Percentiles rank a stretch among this genome's conserved stretches.
phyloP scores from a whole-genome alignment of 2,888 invertebrate species.

The Yponomeuta evonymella region DNA sequence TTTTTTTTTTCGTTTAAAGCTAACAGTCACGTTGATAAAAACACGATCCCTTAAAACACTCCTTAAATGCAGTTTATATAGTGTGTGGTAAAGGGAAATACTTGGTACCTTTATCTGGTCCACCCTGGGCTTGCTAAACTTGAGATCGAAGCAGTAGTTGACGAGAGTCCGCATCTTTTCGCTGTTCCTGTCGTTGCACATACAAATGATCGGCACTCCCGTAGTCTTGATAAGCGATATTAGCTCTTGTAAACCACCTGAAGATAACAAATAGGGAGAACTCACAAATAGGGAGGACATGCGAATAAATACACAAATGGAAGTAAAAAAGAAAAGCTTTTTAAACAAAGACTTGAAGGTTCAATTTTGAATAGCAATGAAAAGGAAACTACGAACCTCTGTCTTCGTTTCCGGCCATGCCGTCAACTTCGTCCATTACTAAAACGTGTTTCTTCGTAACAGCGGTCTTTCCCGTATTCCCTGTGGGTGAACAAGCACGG shows the following conservation, averaged over 20 bases:
- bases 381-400: constrained; percentile 72
- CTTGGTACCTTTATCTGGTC: constrained; percentile 89
- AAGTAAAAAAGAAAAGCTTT: not conserved
- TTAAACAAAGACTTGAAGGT: not conserved
- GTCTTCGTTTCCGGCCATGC: constrained; percentile 99
- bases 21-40: too few relatives aligned
- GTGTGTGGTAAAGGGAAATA: too few relatives aligned
- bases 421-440: constrained; percentile 99
- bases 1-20: too few relatives aligned
- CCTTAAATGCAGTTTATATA: too few relatives aligned
- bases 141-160: constrained; percentile 95
- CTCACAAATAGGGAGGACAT: too few relatives aligned
- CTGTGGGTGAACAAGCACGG: constrained; percentile 30
- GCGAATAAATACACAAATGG: too few relatives aligned
- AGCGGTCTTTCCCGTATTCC: constrained; percentile 62
- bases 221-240: constrained; percentile 92
- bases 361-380: not conserved
- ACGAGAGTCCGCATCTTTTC: constrained; percentile 94
- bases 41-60: too few relatives aligned
- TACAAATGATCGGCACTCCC: constrained; percentile 93
- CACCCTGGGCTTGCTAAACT: constrained; percentile 88
- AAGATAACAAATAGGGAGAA: constrained; percentile 4
- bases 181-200: constrained; percentile 97
- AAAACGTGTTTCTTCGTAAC: constrained; percentile 88
- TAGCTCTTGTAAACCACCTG: constrained; percentile 94